phyloP scores from a whole-genome alignment of 1,140 invertebrate species.

The Oedothorax gibbosus region DNA sequence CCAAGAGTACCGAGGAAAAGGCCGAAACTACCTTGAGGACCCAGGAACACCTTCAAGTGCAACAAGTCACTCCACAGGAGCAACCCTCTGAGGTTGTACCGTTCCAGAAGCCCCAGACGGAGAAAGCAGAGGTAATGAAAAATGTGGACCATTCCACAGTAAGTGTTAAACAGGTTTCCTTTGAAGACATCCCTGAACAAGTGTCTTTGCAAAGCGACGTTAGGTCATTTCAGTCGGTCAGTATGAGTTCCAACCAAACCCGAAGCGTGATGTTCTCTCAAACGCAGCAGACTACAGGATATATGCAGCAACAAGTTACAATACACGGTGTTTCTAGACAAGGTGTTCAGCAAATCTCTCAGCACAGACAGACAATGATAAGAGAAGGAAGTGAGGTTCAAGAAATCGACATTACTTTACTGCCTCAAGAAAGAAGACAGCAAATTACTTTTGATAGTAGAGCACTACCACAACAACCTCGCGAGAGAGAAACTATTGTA shows the following conservation, averaged over 20 bases:
- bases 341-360: conserved; percentile 27
- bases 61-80: conserved; percentile 46
- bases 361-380: background rate
- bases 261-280: conserved; percentile 4
- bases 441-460: conserved; percentile 41
- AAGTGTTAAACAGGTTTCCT: conserved; percentile 40
- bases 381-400: conserved; percentile 7
- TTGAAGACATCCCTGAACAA: conserved; percentile 50
- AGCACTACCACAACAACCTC: background rate
- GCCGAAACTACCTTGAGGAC: conserved; percentile 42
- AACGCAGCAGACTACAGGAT: background rate
- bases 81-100: conserved; percentile 46
- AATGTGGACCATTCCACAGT: conserved; percentile 29
- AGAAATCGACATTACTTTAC: conserved; percentile 18
- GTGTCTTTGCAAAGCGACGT: conserved; percentile 1
- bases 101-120: background rate
- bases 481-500: conserved; percentile 28
- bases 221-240: conserved; percentile 20
- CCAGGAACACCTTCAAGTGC: conserved; percentile 41
- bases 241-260: background rate
- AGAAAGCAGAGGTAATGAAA: conserved; percentile 60
- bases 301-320: background rate
- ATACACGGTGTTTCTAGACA: conserved; percentile 28
- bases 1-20: conserved; percentile 6
- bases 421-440: conserved; percentile 7